These are phyloP conservation scores for Rhogogaster chlorosoma DNA, from an alignment of 2,888 invertebrate genomes.

Conservation along the genomic window DNA sequence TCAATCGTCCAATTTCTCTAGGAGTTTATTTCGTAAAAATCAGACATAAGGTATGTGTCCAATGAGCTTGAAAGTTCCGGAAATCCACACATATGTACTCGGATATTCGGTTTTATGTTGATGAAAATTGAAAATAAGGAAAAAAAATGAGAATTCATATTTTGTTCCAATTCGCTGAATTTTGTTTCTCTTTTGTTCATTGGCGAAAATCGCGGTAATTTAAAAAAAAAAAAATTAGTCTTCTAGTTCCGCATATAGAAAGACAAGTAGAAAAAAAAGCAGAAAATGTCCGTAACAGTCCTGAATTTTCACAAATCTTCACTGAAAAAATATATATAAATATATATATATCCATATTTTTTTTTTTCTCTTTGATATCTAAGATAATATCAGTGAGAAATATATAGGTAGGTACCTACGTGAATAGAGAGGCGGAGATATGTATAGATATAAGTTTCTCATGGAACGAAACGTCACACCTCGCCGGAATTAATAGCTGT, in stretches of 20 bases:
- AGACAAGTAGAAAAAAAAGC: background rate
- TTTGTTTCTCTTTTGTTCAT: background rate
- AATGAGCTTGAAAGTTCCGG: too few relatives aligned
- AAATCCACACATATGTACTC: background rate
- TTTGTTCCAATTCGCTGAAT: background rate
- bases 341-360: background rate
- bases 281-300: background rate
- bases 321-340: background rate
- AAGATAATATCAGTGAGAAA: background rate
- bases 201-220: too few relatives aligned
- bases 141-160: background rate
- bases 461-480: conserved; percentile 2
- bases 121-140: background rate
- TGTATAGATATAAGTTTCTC: background rate
- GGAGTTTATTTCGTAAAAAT: too few relatives aligned
- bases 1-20: too few relatives aligned
- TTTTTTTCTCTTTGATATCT: background rate
- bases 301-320: background rate
- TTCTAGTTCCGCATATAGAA: background rate
- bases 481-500: conserved; percentile 7
- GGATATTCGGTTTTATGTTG: too few relatives aligned
- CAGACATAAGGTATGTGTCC: too few relatives aligned
- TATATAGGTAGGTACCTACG: background rate
- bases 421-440: background rate
- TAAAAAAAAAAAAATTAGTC: too few relatives aligned